Percentiles rank a stretch among this genome's conserved stretches.
These are phyloP conservation scores for Leptocoma aspasia DNA, from an alignment of 2,113 vertebrate species.

Conservation along the genomic window DNA sequence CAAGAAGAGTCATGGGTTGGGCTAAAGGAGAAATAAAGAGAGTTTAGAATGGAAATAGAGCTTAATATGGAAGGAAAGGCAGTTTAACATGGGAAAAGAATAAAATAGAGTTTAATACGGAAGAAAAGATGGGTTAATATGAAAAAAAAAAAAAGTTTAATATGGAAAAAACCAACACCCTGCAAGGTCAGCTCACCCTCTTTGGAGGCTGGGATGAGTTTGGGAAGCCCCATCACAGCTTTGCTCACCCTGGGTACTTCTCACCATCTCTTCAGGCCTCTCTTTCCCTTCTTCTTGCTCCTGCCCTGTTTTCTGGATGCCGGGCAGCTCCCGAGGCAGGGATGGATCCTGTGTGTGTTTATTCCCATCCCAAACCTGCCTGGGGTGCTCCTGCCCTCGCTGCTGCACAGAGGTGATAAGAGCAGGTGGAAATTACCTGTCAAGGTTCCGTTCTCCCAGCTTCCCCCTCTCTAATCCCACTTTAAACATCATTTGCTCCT, in stretches of 20 bases:
- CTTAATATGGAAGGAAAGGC: not conserved
- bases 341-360: not conserved
- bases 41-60: too few relatives aligned
- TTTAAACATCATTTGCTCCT: not conserved
- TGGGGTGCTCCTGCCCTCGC: too few relatives aligned
- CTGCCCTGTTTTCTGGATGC: not conserved
- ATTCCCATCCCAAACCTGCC: not conserved
- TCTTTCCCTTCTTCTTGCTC: not conserved
- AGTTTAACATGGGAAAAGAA: too few relatives aligned
- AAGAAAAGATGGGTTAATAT: not conserved
- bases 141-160: not conserved
- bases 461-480: not conserved
- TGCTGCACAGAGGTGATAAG: not conserved
- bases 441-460: not conserved
- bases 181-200: not conserved
- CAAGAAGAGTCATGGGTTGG: not conserved
- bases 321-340: not conserved
- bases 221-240: not conserved
- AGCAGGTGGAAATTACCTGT: not conserved
- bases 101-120: not conserved
- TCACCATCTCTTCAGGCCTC: not conserved
- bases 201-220: not conserved
- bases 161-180: not conserved
- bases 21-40: not conserved
- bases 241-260: not conserved